These are phyloP conservation scores for Coendou prehensilis DNA, from an alignment of 2,797 vertebrate genomes.

Conservation along the genomic window DNA sequence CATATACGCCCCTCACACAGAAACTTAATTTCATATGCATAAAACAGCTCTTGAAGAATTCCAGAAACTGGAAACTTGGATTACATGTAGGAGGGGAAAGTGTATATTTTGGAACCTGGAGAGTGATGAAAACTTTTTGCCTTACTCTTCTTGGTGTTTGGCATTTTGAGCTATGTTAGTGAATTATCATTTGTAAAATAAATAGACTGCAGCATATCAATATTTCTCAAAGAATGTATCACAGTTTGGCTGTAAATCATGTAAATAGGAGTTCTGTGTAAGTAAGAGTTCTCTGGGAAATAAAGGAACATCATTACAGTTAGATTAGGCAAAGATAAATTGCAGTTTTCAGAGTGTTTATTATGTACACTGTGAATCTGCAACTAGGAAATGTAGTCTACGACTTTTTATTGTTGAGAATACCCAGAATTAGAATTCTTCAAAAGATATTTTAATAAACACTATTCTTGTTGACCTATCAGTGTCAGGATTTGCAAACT, in stretches of 20 bases:
- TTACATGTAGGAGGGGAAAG: neutral
- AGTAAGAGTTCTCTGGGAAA: neutral
- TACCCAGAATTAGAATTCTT: neutral
- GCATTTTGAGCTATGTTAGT: constrained; percentile 31
- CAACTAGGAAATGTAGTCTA: neutral
- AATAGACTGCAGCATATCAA: neutral
- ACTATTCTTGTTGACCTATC: neutral
- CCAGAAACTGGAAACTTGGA: neutral
- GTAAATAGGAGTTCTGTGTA: neutral
- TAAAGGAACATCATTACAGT: neutral
- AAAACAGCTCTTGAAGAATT: neutral
- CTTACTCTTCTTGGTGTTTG: neutral
- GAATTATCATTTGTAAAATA: neutral
- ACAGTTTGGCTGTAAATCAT: neutral
- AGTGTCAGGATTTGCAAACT: neutral
- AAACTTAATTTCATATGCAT: neutral
- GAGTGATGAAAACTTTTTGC: neutral
- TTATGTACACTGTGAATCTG: neutral
- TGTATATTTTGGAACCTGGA: neutral
- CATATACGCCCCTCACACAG: neutral
- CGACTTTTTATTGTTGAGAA: neutral
- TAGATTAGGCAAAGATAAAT: neutral
- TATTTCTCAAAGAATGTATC: neutral
- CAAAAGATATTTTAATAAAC: constrained; percentile 27
- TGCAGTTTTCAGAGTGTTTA: neutral